These are phyloP conservation scores for Coreoperca whiteheadi DNA, from an alignment of 2,113 vertebrate genomes.

Conservation along the genomic window DNA sequence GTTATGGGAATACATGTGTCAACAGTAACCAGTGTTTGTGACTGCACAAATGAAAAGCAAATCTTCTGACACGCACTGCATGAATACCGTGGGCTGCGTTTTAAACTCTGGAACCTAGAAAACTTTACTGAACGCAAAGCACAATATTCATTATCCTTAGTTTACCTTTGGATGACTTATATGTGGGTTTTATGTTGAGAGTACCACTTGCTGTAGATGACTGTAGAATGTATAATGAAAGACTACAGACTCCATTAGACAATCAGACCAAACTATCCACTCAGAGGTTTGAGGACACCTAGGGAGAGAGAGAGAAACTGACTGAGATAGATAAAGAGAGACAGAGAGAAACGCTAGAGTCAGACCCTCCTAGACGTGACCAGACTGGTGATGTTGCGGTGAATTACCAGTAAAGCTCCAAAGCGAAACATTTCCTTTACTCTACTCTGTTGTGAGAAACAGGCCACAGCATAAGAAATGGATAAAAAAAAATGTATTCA, in stretches of 20 bases:
- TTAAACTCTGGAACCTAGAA: constrained; percentile 7
- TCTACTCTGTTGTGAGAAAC: constrained; percentile 48
- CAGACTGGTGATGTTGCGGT: constrained; percentile 54
- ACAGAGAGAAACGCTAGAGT: constrained; percentile 36
- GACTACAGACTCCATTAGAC: constrained; percentile 46
- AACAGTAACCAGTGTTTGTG: constrained; percentile 14
- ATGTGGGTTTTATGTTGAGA: constrained; percentile 34
- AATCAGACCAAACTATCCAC: constrained; percentile 52
- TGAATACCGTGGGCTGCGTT: not conserved
- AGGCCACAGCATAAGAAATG: constrained; percentile 19
- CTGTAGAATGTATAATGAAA: constrained; percentile 50
- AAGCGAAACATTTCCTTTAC: constrained; percentile 52
- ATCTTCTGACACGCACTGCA: constrained; percentile 8
- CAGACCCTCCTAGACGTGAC: constrained; percentile 56
- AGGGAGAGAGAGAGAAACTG: not conserved
- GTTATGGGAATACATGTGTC: constrained; percentile 12
- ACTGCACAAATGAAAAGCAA: constrained; percentile 36
- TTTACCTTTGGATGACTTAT: constrained; percentile 27
- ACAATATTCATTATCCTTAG: constrained; percentile 1
- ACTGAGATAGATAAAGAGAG: not conserved
- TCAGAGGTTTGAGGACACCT: constrained; percentile 55
- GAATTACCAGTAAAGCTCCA: constrained; percentile 58
- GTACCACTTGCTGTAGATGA: constrained; percentile 54
- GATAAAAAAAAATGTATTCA: constrained; percentile 33
- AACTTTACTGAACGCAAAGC: constrained; percentile 24